Evolutionary conservation across 2,113 vertebrate genomes (phyloP).

Genomic region (Cromileptes altivelis): DNA sequence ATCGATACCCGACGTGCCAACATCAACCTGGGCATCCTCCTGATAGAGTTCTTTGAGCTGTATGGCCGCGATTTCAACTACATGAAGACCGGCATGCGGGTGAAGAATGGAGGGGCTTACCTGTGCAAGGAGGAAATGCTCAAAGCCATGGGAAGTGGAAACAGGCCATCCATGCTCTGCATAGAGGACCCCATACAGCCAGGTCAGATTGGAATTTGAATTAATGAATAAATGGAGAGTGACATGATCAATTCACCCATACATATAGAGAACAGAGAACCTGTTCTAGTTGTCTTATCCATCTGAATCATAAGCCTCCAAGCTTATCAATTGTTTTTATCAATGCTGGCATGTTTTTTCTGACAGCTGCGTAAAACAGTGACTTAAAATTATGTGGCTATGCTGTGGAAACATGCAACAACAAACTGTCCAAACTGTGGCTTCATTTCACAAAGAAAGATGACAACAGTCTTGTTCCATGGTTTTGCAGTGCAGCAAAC

Average conservation of each 20-base stretch:
- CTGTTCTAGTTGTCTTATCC: no score
- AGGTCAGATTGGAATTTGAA: conserved; percentile 73
- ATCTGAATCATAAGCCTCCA: no score
- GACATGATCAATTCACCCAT: background rate
- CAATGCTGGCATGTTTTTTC: no score
- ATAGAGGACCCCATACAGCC: conserved; percentile 97
- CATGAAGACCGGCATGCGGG: conserved; percentile 95
- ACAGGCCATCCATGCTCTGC: conserved; percentile 96
- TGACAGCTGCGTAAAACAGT: no score
- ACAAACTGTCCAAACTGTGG: no score
- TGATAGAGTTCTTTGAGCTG: conserved; percentile 99
- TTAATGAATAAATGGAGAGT: background rate
- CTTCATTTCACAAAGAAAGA: no score
- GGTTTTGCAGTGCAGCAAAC: no score
- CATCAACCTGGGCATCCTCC: conserved; percentile 97
- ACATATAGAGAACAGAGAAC: background rate
- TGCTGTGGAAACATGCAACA: no score
- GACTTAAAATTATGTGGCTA: no score
- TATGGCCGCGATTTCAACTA: conserved; percentile 98
- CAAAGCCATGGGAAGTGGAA: conserved; percentile 93
- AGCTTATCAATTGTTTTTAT: no score
- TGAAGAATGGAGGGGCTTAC: conserved; percentile 95
- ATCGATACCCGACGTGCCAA: conserved; percentile 93
- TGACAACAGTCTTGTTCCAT: no score
- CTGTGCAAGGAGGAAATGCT: conserved; percentile 96